Conservation (phyloP, 2,113 vertebrate species). For the Mugil cephalus region DNA sequence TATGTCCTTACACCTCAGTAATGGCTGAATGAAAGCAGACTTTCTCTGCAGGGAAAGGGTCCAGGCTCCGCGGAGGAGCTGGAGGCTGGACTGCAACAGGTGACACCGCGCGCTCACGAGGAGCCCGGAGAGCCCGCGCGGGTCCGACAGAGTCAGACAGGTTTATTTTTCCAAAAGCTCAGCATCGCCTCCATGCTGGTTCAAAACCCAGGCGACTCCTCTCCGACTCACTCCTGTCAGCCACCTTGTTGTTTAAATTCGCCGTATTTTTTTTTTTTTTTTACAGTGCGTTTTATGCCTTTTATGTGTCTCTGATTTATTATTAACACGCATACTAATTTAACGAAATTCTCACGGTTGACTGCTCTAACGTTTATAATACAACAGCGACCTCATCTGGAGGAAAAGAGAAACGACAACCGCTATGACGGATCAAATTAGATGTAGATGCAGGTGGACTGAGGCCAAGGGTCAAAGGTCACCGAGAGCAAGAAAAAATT, state of each 20-base stretch:
- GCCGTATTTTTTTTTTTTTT: no score
- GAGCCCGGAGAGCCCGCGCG: not conserved
- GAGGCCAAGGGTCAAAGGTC: not conserved
- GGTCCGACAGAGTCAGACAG: conserved; percentile 26
- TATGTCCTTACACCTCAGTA: not conserved
- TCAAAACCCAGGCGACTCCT: no score
- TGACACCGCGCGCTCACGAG: conserved; percentile 64
- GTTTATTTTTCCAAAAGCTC: not conserved
- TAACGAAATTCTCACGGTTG: no score
- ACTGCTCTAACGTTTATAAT: not conserved
- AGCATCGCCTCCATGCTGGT: not conserved
- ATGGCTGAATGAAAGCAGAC: not conserved
- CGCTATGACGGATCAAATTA: not conserved
- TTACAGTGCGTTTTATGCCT: no score
- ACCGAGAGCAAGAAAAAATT: no score
- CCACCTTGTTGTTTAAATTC: no score
- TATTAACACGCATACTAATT: no score
- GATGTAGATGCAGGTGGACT: no score
- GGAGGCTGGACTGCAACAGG: conserved; percentile 53
- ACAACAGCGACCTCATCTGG: conserved; percentile 49
- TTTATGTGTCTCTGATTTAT: no score
- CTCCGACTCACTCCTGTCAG: no score
- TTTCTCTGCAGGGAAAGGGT: not conserved
- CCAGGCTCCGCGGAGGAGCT: not conserved
- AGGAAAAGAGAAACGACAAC: not conserved